Conservation (phyloP, 2,797 vertebrate genomes). For the Luscinia luscinia region DNA sequence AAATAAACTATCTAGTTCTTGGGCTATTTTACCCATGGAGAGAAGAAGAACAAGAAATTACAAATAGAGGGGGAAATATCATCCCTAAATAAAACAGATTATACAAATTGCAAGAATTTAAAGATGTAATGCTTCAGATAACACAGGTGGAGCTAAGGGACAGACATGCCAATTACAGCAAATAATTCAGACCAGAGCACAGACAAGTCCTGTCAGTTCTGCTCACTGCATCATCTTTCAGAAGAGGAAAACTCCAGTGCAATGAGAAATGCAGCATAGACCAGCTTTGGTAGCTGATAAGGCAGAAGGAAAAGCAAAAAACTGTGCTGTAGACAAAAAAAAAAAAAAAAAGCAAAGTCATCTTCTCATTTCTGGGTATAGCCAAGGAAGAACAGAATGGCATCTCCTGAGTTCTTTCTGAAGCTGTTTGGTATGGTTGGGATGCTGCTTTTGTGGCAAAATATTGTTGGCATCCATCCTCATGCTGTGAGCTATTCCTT, state of each 20-base stretch:
- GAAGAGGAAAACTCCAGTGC: background rate
- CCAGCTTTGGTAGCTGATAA: background rate
- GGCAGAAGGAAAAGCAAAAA: background rate
- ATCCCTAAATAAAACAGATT: background rate
- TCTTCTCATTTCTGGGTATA: background rate
- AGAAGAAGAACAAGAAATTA: background rate
- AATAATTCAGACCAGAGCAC: slow-evolving; percentile 38
- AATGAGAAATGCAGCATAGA: slow-evolving; percentile 30
- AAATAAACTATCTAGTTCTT: background rate
- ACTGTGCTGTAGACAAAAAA: background rate
- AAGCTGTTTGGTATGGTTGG: background rate
- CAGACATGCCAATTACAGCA: slow-evolving; percentile 8
- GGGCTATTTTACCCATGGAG: background rate
- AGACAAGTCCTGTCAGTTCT: slow-evolving; percentile 39
- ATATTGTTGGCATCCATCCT: background rate
- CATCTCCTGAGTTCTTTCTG: background rate
- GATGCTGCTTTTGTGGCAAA: background rate
- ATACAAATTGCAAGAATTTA: slow-evolving; percentile 1
- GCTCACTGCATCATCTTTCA: slow-evolving; percentile 33
- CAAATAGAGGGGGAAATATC: background rate
- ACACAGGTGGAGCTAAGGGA: background rate
- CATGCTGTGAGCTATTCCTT: background rate
- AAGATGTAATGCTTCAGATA: slow-evolving; percentile 7
- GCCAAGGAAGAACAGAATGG: background rate
- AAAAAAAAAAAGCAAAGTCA: background rate